Evolutionary conservation across 1,140 invertebrate species (phyloP), one percentile per base, ranked within the genome.

Genomic region (Aphelenchoides fujianensis): DNA sequence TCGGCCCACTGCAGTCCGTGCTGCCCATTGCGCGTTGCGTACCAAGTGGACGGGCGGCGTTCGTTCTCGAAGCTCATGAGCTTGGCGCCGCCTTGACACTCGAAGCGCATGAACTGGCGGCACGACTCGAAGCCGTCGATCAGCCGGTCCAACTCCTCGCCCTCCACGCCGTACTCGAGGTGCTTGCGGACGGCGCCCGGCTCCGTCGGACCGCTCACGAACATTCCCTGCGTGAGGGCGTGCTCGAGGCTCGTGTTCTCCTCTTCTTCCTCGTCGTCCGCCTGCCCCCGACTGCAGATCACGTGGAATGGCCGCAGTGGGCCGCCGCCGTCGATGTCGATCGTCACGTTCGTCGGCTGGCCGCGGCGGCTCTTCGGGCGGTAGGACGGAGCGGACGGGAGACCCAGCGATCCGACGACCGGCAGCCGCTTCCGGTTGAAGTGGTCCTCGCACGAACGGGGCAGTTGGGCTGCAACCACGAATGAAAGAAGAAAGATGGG

Each of bases 311-410:
- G 92, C 30, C 89, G 86, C 32, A 98, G 85, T 0, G 92, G 92
- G 0, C 95, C 95, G 79, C 94, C 95, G 48, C 95, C 95, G 86
- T 97, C 94, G 12, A 97, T 90, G 86, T 98, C 96, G 73, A 98
- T 91, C 36, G 78, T 85, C 2, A 85, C 35, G 27, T 76, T 75
- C 23, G 2, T 32, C 5, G 55, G 12, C 5, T 59, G 55, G 23
- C 5, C 55, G 7, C 55, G 5, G 7, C 55, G 5, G 7, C 5
- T 5, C 19, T 7, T 59, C 5, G 55, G 12, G 5, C 55, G 55
- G 34, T 59, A 59, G 34, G 5, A 7, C 5, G 55, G 55, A 5
- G 23, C 55, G 28, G 23, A 5, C 19, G 5, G 55, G n/a, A n/a
- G n/a, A n/a, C n/a, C n/a, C 5, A 23, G 5, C 28, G 23, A 7